These are phyloP conservation scores for Pyralis farinalis DNA, from an alignment of 2,888 invertebrate species.

Conservation along the genomic window DNA sequence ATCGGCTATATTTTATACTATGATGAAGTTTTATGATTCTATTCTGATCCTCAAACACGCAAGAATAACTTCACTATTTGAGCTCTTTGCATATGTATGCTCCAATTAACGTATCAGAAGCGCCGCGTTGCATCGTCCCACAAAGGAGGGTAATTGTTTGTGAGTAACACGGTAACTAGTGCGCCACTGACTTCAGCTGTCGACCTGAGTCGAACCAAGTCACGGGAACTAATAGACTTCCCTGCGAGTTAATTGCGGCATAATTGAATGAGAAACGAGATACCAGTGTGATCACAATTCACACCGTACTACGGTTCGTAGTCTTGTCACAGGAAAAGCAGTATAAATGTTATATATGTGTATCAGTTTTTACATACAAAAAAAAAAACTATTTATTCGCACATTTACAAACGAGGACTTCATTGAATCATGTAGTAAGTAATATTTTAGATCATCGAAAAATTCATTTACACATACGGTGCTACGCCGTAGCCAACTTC, in stretches of 20 bases:
- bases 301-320: too few relatives aligned
- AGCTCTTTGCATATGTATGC: constrained; percentile 18
- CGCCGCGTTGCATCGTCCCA: constrained; percentile 21
- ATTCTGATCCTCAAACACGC: not conserved
- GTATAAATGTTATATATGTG: too few relatives aligned
- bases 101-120: constrained; percentile 34
- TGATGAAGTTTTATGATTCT: too few relatives aligned
- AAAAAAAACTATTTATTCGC: too few relatives aligned
- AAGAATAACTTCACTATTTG: not conserved
- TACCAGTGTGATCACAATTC: not conserved
- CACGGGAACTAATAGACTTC: constrained; percentile 27
- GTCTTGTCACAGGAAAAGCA: not conserved
- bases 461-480: too few relatives aligned
- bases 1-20: too few relatives aligned
- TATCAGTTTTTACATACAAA: too few relatives aligned
- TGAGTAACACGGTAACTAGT: constrained; percentile 62
- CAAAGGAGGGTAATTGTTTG: constrained; percentile 50
- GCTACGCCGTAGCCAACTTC: too few relatives aligned
- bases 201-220: constrained; percentile 23
- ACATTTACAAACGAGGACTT: too few relatives aligned
- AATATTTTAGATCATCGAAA: too few relatives aligned
- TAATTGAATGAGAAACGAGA: constrained; percentile 37
- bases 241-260: constrained; percentile 31
- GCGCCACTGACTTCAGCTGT: constrained; percentile 30
- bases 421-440: too few relatives aligned